A percentile compares a stretch with the other conserved stretches of the same genome.
Evolutionary conservation across 2,888 invertebrate species (phyloP).

Genomic region (Melanchra persicariae): DNA sequence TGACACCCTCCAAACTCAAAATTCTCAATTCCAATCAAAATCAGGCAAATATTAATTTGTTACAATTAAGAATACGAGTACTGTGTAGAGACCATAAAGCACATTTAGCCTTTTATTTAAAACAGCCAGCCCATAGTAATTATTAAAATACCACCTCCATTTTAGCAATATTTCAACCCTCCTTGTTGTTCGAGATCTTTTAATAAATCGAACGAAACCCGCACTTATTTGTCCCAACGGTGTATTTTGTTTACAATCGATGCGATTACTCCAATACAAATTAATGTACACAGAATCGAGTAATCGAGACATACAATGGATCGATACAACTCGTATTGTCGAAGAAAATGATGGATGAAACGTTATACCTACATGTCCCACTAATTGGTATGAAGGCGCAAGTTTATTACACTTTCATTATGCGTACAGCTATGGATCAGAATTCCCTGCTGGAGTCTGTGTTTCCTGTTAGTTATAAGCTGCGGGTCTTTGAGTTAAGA

Average conservation of each 20-base stretch:
- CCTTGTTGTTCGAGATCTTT: conserved; percentile 58
- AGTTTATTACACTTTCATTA: too few relatives aligned
- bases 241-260: conserved; percentile 72
- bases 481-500: too few relatives aligned
- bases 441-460: too few relatives aligned
- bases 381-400: not conserved
- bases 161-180: conserved; percentile 8
- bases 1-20: too few relatives aligned
- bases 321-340: conserved; percentile 41
- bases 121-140: not conserved
- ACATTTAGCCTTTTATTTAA: too few relatives aligned
- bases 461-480: too few relatives aligned
- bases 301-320: conserved; percentile 57
- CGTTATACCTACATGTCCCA: not conserved
- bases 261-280: conserved; percentile 75
- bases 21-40: too few relatives aligned
- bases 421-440: too few relatives aligned
- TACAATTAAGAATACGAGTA: not conserved
- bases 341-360: not conserved
- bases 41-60: too few relatives aligned
- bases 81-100: not conserved
- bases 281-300: conserved; percentile 67
- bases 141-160: conserved; percentile 47
- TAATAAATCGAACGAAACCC: conserved; percentile 70
- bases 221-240: conserved; percentile 64